Base-by-base conservation (phyloP, 2,888 invertebrate genomes). In the Napeogenes sylphis region DNA sequence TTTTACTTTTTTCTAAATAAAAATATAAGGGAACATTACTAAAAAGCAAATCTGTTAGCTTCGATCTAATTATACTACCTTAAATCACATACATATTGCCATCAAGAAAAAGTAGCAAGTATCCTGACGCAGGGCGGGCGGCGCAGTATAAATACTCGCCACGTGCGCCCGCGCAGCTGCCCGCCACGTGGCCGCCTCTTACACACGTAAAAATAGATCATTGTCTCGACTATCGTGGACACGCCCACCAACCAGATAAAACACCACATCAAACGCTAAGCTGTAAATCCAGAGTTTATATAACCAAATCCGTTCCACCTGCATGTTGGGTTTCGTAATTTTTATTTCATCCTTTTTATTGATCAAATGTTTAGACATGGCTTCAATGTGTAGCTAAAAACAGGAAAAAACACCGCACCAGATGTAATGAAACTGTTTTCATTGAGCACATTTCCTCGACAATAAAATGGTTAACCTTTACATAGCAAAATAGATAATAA, bases 131-230 rank as follows among this genome's bases (percentile, higher is more conserved):
- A 71, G 71, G 70, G 73, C 75, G 77, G 78, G 74, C 76, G 80
- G 82, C 79, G 74, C 77, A 78, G 82, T 87, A 87, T 87, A 87
- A 88, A 90, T 89, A 89, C 84, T 72, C 73, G 78, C 83, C 90
- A 88, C 90, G 90, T 88, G 90, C 86, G 87, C 80, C 56, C 61
- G 74, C 88, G 84, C 90, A 90, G 90, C 90, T 89, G 90, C 82
- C 82, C 71, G 79, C 83, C 90, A 90, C 90, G 90, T 90, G 90
- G 84, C 83, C 79, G 81, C 76, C 83, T 83, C 85, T 84, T 84
- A 51, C 83, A 51, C 83, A 84, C 85, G 81, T 76, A 82, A 87
- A 90, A 88, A 90, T 90, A 90, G 90, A 89, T 82, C 85, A 90
- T 90, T 90, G 89, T 89, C 90, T 86, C 75, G 74, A 70, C 68